Evolutionary conservation across 2,888 invertebrate genomes (phyloP), one percentile per base, ranked within the genome.

Genomic region (Aphelenchoides bicaudatus): DNA sequence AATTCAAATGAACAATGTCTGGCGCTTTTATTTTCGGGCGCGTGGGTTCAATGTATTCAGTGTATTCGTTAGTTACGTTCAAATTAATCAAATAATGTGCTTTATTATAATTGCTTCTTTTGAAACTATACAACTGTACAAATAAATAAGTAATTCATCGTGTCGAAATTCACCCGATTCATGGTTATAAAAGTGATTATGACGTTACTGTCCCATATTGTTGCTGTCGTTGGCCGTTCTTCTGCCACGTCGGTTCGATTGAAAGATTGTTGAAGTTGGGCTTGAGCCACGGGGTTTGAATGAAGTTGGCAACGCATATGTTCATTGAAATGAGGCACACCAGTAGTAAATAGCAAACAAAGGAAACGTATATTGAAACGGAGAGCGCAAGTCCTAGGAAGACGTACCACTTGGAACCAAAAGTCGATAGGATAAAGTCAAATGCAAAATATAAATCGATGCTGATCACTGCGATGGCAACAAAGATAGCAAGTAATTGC

Each of bases 391-490:
- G 65, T 21, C 70, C 73, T 0, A 82, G 60, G 56, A 81, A 81
- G 1, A 82, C 73, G n/a, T 79, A 80, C 83, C 83, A 83, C 5
- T 21, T 53, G 23, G 50, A 62, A 34, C 70, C 75, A 29, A 70
- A 56, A 13, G 47, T 47, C 30, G 55, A 39, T 23, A 58, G 63
- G 50, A 87, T 84, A 64, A 85, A 86, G 53, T 84, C 83, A 19
- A 85, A 80, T 10, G 89, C 88, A 79, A 89, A 88, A 79, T 85
- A 89, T 61, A 88, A 83, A 80, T 90, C 90, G 70, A 90, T 89
- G 3, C 80, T 82, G 72, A 90, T 88, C 3, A 90, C 88, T 38
- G 87, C 78, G 5, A 86, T 75, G 10, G 88, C 86, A 29, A 90
- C 80, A 2, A 85, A 54, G 23, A 86, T 84, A 0, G 88, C 84